These are phyloP conservation scores for Nycticryphes semicollaris DNA, from an alignment of 2,113 vertebrate species.

Conservation along the genomic window DNA sequence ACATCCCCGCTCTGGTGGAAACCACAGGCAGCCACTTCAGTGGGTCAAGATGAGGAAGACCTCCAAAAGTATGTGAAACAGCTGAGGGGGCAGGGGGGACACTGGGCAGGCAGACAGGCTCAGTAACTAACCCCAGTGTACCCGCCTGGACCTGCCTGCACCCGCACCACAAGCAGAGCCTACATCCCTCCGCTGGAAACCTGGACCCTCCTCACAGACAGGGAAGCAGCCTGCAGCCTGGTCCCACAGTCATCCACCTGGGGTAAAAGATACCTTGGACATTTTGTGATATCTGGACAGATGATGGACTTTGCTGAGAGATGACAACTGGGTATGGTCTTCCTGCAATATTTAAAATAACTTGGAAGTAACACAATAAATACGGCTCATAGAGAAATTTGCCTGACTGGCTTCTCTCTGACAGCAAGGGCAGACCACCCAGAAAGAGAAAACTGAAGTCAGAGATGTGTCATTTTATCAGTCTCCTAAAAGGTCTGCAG, in stretches of 20 bases:
- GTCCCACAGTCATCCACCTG: not conserved
- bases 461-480: not conserved
- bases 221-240: not conserved
- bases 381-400: not conserved
- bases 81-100: accelerated
- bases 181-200: not conserved
- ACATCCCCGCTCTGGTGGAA: not conserved
- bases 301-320: not conserved
- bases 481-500: not conserved
- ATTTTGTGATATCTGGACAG: accelerated
- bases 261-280: not conserved
- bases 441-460: not conserved
- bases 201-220: not conserved
- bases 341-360: not conserved
- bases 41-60: not conserved
- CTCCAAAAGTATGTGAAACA: not conserved
- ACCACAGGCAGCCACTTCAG: not conserved
- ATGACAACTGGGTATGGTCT: not conserved
- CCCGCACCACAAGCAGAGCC: not conserved
- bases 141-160: accelerated
- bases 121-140: not conserved
- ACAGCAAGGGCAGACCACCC: not conserved
- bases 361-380: not conserved
- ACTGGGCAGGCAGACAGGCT: not conserved
- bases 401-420: not conserved